Percentiles rank a stretch among this genome's conserved stretches.
Conservation (phyloP, 2,113 vertebrate genomes). For the Trematomus loennbergii region DNA sequence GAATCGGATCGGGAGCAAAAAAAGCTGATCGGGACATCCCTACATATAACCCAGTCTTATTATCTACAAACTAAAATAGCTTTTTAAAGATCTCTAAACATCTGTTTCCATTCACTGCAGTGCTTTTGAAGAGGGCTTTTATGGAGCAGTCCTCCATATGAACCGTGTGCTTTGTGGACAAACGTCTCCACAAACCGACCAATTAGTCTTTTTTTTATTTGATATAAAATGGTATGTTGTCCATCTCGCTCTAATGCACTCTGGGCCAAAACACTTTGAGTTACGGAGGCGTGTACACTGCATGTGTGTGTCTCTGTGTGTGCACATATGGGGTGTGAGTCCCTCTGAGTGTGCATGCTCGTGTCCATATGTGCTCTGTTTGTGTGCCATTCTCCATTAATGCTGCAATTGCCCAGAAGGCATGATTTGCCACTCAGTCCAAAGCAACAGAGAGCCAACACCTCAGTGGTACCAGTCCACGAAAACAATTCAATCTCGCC, state of each 20-base stretch:
- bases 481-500: conserved; percentile 83
- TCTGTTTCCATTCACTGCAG: background rate
- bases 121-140: background rate
- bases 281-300: background rate
- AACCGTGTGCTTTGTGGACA: background rate
- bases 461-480: conserved; percentile 58
- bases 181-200: background rate
- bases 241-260: background rate
- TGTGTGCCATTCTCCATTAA: conserved; percentile 71
- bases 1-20: no score
- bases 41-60: no score
- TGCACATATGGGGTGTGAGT: conserved; percentile 7
- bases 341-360: conserved; percentile 26
- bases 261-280: background rate
- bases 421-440: conserved; percentile 66
- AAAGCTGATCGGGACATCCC: no score
- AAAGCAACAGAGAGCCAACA: conserved; percentile 53
- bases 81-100: background rate
- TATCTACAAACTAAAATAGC: no score
- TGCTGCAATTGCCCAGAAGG: conserved; percentile 60
- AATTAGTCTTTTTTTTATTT: background rate
- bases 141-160: background rate
- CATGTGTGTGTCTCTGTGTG: conserved; percentile 21
- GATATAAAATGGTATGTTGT: background rate
- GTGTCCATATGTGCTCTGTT: conserved; percentile 63